A percentile compares a stretch with the other conserved stretches of the same genome.
phyloP scores from a whole-genome alignment of 2,888 invertebrate genomes.

The Anoplius nigerrimus region DNA sequence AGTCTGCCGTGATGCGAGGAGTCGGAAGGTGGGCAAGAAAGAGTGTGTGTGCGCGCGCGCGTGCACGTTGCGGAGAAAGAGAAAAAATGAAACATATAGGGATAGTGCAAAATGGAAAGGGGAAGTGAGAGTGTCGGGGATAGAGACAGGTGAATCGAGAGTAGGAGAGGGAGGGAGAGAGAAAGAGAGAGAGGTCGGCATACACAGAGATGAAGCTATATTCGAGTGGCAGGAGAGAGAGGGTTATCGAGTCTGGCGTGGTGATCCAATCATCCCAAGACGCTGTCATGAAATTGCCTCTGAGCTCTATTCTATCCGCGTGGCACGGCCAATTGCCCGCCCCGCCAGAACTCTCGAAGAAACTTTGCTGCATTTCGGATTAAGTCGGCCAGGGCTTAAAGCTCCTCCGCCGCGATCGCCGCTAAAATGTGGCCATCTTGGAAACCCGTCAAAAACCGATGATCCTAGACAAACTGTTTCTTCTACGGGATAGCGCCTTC shows the following conservation, averaged over 20 bases:
- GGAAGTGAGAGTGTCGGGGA: not conserved
- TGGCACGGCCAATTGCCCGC: slow-evolving; percentile 68
- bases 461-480: slow-evolving; percentile 51
- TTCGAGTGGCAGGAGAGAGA: slow-evolving; percentile 36
- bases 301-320: slow-evolving; percentile 68
- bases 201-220: slow-evolving; percentile 1
- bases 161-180: slow-evolving; percentile 8
- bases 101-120: not conserved
- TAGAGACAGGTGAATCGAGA: not conserved
- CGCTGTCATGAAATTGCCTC: slow-evolving; percentile 71
- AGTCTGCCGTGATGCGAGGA: slow-evolving; percentile 23
- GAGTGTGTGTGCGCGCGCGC: not conserved
- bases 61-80: too few relatives aligned
- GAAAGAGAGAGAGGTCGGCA: slow-evolving; percentile 12
- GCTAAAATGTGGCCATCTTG: slow-evolving; percentile 48
- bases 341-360: slow-evolving; percentile 49
- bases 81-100: too few relatives aligned
- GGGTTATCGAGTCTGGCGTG: slow-evolving; percentile 66
- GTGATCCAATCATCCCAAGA: slow-evolving; percentile 73
- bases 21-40: not conserved
- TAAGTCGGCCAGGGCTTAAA: slow-evolving; percentile 56
- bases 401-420: slow-evolving; percentile 44
- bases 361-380: slow-evolving; percentile 69
- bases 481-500: slow-evolving; percentile 36
- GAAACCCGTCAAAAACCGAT: slow-evolving; percentile 32